phyloP scores from a whole-genome alignment of 2,797 vertebrate species.

The Chelmon rostratus region DNA sequence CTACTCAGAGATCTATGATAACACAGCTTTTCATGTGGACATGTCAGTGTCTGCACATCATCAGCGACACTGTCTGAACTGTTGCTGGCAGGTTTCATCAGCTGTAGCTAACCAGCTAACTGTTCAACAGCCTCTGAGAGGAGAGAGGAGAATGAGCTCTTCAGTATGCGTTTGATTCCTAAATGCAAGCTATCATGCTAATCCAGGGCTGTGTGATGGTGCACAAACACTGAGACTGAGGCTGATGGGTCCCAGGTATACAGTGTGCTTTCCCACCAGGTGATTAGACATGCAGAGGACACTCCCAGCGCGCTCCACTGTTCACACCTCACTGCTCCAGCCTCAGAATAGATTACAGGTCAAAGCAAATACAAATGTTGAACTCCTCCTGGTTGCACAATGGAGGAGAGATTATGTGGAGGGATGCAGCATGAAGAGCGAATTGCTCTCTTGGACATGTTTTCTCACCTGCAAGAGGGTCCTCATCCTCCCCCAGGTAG shows the following conservation, averaged over 20 bases:
- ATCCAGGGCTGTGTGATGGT: not conserved
- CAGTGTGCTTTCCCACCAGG: not conserved
- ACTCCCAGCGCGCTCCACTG: not conserved
- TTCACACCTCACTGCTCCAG: not conserved
- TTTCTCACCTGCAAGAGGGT: not conserved
- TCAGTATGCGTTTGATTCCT: not conserved
- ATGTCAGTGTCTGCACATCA: no score
- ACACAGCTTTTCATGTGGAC: no score
- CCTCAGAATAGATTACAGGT: not conserved
- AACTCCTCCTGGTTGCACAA: not conserved
- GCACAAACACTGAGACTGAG: not conserved
- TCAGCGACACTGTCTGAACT: not conserved
- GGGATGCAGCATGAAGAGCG: constrained; percentile 29
- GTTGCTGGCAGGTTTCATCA: no score
- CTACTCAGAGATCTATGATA: no score
- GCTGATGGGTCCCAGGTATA: not conserved
- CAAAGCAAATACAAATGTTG: not conserved
- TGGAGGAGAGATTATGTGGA: not conserved
- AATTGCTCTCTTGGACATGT: not conserved
- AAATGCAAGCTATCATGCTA: not conserved
- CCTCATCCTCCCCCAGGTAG: not conserved
- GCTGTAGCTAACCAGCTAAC: not conserved
- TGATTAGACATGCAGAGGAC: not conserved
- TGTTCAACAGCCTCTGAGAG: not conserved
- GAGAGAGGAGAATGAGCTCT: not conserved